A percentile compares a stretch with the other conserved stretches of the same genome.
Evolutionary conservation across 2,888 invertebrate genomes (phyloP).

Genomic region (Serrognathus titanus): DNA sequence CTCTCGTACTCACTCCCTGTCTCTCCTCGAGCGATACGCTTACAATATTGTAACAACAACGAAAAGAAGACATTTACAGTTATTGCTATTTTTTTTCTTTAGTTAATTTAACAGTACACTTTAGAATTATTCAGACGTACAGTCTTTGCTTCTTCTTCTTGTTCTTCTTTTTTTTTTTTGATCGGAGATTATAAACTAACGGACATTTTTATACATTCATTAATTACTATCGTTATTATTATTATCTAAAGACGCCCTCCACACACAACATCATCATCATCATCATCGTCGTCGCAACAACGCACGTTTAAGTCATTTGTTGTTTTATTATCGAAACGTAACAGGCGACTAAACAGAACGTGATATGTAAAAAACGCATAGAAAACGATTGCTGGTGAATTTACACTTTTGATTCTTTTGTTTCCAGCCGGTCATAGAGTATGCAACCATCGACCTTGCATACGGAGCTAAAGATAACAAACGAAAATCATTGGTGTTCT

Average conservation of each 20-base stretch:
- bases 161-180: too few relatives aligned
- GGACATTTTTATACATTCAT: slow-evolving; percentile 22
- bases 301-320: too few relatives aligned
- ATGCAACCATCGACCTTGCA: background rate
- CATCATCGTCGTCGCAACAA: too few relatives aligned
- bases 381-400: background rate
- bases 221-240: background rate
- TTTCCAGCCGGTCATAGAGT: background rate
- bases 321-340: background rate
- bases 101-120: slow-evolving; percentile 5
- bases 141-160: slow-evolving; percentile 12
- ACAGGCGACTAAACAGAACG: background rate
- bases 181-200: slow-evolving; percentile 6
- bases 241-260: background rate
- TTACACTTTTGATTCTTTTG: background rate
- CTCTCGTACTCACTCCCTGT: background rate
- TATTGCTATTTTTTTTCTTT: slow-evolving; percentile 40
- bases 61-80: slow-evolving; percentile 35
- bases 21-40: too few relatives aligned
- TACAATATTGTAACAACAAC: slow-evolving; percentile 1
- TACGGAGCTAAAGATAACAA: background rate
- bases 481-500: background rate
- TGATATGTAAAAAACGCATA: slow-evolving; percentile 1
- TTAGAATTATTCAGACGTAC: slow-evolving; percentile 14
- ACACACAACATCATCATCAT: background rate